phyloP scores from a whole-genome alignment of 1,140 invertebrate species.

The Stenopsyche tienmushanensis region DNA sequence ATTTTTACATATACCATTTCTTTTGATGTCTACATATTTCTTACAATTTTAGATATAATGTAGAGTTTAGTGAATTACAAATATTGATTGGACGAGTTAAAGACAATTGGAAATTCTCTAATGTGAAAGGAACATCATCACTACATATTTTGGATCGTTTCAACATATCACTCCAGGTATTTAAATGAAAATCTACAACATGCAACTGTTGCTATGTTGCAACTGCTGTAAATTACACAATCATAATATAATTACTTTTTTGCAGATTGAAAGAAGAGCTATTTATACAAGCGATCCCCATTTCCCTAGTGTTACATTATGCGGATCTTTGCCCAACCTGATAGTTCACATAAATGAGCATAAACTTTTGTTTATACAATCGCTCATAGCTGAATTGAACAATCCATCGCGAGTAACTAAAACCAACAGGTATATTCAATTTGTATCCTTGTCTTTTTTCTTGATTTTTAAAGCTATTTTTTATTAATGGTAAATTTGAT shows the following conservation, averaged over 20 bases:
- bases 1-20: too few species aligned
- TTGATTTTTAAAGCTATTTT: too few species aligned
- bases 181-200: neutral
- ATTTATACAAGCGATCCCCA: conserved; percentile 81
- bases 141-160: conserved; percentile 90
- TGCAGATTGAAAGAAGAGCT: conserved; percentile 72
- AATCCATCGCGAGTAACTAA: conserved; percentile 17
- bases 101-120: conserved; percentile 88
- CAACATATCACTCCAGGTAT: conserved; percentile 79
- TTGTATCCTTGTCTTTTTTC: too few species aligned
- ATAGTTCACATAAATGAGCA: conserved; percentile 88
- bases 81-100: conserved; percentile 82
- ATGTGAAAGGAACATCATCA: conserved; percentile 76
- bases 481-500: too few species aligned
- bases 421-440: conserved; percentile 23
- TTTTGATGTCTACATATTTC: too few species aligned
- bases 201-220: too few species aligned
- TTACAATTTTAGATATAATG: conserved; percentile 67
- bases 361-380: conserved; percentile 60
- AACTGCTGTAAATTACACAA: conserved; percentile 9
- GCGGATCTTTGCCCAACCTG: conserved; percentile 81
- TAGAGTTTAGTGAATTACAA: conserved; percentile 85
- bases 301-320: conserved; percentile 79
- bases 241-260: conserved; percentile 17
- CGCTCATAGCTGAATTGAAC: conserved; percentile 32